These are phyloP conservation scores for Oreohelix idahoensis DNA, from an alignment of 1,140 invertebrate species.

Conservation along the genomic window DNA sequence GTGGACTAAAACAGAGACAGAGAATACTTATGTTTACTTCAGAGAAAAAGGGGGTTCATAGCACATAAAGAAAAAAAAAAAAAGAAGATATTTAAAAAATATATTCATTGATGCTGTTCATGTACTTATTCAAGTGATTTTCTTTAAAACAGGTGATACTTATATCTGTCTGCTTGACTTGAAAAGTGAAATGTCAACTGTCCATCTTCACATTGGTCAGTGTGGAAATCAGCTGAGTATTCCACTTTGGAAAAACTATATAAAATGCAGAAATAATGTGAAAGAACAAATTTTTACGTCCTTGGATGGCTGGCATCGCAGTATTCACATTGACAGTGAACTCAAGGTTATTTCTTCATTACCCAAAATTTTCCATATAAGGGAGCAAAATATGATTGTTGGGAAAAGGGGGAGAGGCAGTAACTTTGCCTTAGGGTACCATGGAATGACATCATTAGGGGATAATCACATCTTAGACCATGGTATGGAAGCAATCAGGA, in stretches of 20 bases:
- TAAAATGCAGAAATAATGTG: background rate
- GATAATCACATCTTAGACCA: slow-evolving; percentile 64
- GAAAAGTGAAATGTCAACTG: slow-evolving; percentile 29
- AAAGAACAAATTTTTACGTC: slow-evolving; percentile 43
- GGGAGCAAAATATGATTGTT: slow-evolving; percentile 62
- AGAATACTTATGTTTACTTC: no score
- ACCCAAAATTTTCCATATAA: slow-evolving; percentile 45
- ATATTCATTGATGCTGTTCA: no score
- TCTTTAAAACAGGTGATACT: no score
- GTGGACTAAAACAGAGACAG: no score
- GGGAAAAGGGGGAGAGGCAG: slow-evolving; percentile 68
- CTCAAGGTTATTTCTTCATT: slow-evolving; percentile 58
- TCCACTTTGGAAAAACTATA: slow-evolving; percentile 33
- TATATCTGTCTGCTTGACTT: no score
- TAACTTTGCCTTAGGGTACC: slow-evolving; percentile 70
- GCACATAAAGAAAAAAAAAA: no score
- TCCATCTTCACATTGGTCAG: slow-evolving; percentile 37
- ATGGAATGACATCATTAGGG: slow-evolving; percentile 57
- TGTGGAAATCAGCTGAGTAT: slow-evolving; percentile 42
- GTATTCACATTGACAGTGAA: slow-evolving; percentile 64
- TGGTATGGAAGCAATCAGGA: slow-evolving; percentile 60
- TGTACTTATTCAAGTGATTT: no score
- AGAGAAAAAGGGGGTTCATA: no score
- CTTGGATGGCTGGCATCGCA: slow-evolving; percentile 53
- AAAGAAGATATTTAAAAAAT: no score